These are phyloP conservation scores for Phasianus colchicus DNA, from an alignment of 2,113 vertebrate species.

Conservation along the genomic window DNA sequence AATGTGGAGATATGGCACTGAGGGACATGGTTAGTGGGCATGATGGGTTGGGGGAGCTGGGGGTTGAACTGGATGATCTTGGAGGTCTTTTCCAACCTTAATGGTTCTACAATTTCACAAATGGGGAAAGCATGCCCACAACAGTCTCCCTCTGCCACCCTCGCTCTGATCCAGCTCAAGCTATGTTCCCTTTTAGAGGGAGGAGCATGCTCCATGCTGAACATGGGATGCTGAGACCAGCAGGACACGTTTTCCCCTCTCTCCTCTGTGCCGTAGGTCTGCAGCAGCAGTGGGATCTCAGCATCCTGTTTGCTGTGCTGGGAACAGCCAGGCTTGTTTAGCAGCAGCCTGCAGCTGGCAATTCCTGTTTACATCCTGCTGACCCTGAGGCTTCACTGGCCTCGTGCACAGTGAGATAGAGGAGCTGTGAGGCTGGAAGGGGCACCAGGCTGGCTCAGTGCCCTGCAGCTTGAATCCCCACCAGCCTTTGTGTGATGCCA, in stretches of 20 bases:
- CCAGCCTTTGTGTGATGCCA: background rate
- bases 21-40: background rate
- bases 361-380: conserved; percentile 50
- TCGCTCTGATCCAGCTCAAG: background rate
- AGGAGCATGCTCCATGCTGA: fast-evolving
- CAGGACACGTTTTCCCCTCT: fast-evolving
- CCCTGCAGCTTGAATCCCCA: background rate
- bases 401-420: fast-evolving
- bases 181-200: background rate
- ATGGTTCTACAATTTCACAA: background rate
- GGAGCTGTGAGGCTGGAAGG: background rate
- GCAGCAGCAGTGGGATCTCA: conserved; percentile 15
- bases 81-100: background rate
- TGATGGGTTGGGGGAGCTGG: background rate
- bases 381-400: background rate
- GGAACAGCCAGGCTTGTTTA: background rate
- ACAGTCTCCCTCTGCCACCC: background rate
- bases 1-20: background rate
- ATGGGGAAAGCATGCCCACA: background rate
- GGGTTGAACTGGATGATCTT: background rate
- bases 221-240: fast-evolving
- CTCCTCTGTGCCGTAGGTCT: fast-evolving
- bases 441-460: background rate
- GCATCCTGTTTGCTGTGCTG: background rate
- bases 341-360: conserved; percentile 17